A percentile compares a stretch with the other conserved stretches of the same genome.
Evolutionary conservation across 2,888 invertebrate genomes (phyloP).

Genomic region (Lagria hirta): DNA sequence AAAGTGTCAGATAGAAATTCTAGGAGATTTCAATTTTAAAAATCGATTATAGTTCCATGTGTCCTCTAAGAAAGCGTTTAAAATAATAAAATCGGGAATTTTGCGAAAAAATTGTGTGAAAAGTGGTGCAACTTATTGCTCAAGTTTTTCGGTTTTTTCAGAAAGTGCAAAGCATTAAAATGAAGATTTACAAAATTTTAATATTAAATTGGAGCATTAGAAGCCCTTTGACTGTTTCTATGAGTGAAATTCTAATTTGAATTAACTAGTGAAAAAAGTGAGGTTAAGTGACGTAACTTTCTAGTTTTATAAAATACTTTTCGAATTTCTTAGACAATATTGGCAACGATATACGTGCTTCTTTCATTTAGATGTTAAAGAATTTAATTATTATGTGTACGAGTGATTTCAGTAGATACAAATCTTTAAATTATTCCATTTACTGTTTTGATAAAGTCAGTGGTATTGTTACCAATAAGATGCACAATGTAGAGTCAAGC

Average conservation of each 20-base stretch:
- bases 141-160: neutral
- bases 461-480: constrained; percentile 51
- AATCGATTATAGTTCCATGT: no score
- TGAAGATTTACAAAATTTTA: constrained; percentile 52
- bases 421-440: constrained; percentile 34
- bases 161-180: constrained; percentile 37
- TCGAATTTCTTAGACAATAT: neutral
- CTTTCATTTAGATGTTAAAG: constrained; percentile 7
- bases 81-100: constrained; percentile 10
- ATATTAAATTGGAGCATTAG: constrained; percentile 51
- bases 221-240: constrained; percentile 49
- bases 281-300: constrained; percentile 40
- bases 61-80: constrained; percentile 22
- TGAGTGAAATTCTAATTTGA: constrained; percentile 32
- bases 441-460: constrained; percentile 45
- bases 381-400: constrained; percentile 44
- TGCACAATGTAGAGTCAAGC: constrained; percentile 42
- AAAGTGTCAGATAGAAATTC: no score
- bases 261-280: constrained; percentile 33
- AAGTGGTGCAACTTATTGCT: neutral
- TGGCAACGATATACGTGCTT: constrained; percentile 6
- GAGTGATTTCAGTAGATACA: constrained; percentile 41
- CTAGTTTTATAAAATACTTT: neutral
- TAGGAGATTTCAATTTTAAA: no score
- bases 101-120: constrained; percentile 1